A percentile compares a stretch with the other conserved stretches of the same genome.
Conservation (phyloP, 1,140 invertebrate genomes). For the Plutomurus gul region DNA sequence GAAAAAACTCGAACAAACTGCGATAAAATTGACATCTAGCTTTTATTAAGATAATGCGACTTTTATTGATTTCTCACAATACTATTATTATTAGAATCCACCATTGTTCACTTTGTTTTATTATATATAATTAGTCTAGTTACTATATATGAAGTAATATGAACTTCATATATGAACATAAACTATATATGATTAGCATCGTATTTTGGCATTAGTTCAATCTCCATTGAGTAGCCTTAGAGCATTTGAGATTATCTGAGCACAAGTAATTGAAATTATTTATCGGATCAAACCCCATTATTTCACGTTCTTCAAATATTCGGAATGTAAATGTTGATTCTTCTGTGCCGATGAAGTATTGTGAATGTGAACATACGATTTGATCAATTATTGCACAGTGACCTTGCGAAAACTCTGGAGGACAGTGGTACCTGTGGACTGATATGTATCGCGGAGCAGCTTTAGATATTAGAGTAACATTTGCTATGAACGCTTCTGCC, state of each 20-base stretch:
- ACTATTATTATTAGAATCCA: no score
- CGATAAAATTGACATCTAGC: no score
- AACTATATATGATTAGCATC: no score
- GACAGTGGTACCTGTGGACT: not conserved
- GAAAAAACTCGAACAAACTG: no score
- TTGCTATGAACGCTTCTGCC: not conserved
- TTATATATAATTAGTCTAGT: no score
- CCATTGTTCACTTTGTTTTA: no score
- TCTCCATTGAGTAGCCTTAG: conserved; percentile 33
- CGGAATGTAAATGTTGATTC: conserved; percentile 95
- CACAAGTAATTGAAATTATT: conserved; percentile 92
- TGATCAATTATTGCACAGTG: conserved; percentile 94
- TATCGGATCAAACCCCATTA: conserved; percentile 77
- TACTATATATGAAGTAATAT: no score
- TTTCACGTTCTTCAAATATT: conserved; percentile 96
- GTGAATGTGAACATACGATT: conserved; percentile 87
- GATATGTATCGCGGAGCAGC: not conserved
- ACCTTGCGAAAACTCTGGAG: conserved; percentile 67
- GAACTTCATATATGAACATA: no score
- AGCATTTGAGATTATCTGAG: conserved; percentile 44
- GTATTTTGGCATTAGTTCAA: not conserved
- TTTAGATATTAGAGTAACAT: not conserved
- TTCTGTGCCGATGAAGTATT: conserved; percentile 86
- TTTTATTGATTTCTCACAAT: no score
- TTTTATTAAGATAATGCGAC: no score